phyloP scores from a whole-genome alignment of 2,797 vertebrate genomes.

The Sphaeramia orbicularis region DNA sequence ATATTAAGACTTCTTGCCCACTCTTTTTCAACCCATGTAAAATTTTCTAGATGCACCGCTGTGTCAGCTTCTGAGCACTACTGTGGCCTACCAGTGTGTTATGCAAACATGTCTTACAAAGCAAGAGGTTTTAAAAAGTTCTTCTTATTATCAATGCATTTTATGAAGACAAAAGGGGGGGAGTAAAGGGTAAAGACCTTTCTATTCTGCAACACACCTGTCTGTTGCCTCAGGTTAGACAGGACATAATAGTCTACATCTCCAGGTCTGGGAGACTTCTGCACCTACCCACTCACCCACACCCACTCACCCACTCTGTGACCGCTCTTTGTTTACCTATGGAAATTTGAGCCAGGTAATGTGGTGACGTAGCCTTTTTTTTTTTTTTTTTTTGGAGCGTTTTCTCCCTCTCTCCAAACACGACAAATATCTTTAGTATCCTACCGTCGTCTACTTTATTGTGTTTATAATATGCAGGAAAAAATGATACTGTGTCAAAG shows the following conservation, averaged over 20 bases:
- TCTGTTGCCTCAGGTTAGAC: conserved; percentile 28
- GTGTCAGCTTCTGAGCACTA: too few relatives aligned
- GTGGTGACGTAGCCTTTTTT: conserved; percentile 64
- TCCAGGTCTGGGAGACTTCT: conserved; percentile 6
- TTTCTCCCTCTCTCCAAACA: conserved; percentile 14
- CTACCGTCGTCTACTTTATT: too few relatives aligned
- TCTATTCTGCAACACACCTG: conserved; percentile 49
- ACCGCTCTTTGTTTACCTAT: conserved; percentile 75
- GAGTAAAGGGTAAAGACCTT: conserved; percentile 14
- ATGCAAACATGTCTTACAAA: conserved; percentile 13
- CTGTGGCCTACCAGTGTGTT: not conserved
- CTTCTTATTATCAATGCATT: too few relatives aligned
- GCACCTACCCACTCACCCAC: conserved; percentile 5
- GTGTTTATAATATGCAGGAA: too few relatives aligned
- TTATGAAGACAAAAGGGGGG: too few relatives aligned
- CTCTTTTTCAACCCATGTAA: too few relatives aligned
- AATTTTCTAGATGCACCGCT: too few relatives aligned
- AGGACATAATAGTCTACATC: conserved; percentile 9
- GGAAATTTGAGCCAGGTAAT: conserved; percentile 76
- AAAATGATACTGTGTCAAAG: not conserved
- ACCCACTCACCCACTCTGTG: not conserved
- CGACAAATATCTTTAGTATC: not conserved
- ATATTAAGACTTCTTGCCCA: too few relatives aligned
- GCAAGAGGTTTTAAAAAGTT: conserved; percentile 4
- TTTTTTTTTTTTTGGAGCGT: not conserved